Conservation (phyloP, 2,113 vertebrate species). For the Xenopus tropicalis region UCB_Xtro_10.0 CM004447.2:44590501-44591000, state of each 20-base stretch:
- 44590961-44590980: too few species aligned
- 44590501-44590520: conserved; percentile 3
- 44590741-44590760: conserved; percentile 6
- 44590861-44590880: too few species aligned
- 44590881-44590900: too few species aligned
- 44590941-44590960: too few species aligned
- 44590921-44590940: too few species aligned
- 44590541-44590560: neutral
- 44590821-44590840: too few species aligned
- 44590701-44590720: conserved; percentile 10
- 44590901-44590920: too few species aligned
- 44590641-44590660: conserved; percentile 14
- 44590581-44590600: conserved; percentile 16
- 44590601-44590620: conserved; percentile 3
- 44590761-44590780: conserved; percentile 15
- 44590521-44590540: neutral
- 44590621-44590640: neutral
- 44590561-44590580: conserved; percentile 22
- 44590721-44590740: neutral
- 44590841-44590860: too few species aligned
- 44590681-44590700: conserved; percentile 35
- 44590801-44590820: too few species aligned
- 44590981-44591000: too few species aligned
- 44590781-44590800: too few species aligned
- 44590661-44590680: conserved; percentile 24